A percentile compares a stretch with the other conserved stretches of the same genome.
Evolutionary conservation across 92 coral and sea anemone genomes (phyloP).

Genomic region (Porites divaricata): DNA sequence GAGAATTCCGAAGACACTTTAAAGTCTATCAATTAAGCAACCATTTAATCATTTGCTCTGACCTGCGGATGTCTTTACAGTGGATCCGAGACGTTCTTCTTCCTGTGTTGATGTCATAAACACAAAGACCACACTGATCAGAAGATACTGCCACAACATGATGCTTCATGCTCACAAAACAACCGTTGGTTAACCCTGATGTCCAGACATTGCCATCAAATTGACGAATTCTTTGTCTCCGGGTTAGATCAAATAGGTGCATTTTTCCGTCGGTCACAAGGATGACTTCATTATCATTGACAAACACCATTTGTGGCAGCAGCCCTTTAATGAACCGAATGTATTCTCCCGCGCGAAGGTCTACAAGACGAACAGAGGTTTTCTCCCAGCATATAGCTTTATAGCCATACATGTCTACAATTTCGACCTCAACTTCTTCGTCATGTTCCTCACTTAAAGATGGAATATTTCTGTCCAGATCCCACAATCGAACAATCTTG

Average conservation of each 20-base stretch:
- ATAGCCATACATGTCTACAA: conserved; percentile 38
- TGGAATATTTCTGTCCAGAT: conserved; percentile 54
- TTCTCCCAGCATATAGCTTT: conserved; percentile 51
- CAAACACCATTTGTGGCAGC: conserved; percentile 64
- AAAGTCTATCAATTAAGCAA: not conserved
- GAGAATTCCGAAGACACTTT: too few relatives aligned
- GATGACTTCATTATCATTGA: conserved; percentile 48
- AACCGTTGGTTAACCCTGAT: conserved; percentile 37
- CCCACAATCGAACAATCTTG: conserved; percentile 79
- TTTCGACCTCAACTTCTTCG: conserved; percentile 60
- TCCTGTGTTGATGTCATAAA: conserved; percentile 69
- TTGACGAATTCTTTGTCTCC: conserved; percentile 39
- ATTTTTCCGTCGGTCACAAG: conserved; percentile 51
- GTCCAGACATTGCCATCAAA: conserved; percentile 60
- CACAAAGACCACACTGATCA: conserved; percentile 47
- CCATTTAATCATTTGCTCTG: not conserved
- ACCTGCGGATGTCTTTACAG: conserved; percentile 58
- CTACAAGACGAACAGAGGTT: conserved; percentile 44
- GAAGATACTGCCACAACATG: conserved; percentile 48
- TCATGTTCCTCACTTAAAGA: conserved; percentile 30
- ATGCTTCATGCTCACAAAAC: conserved; percentile 45
- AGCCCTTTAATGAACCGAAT: conserved; percentile 54
- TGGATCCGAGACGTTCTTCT: conserved; percentile 27
- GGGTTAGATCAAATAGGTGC: conserved; percentile 55
- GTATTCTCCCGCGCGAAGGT: conserved; percentile 51